Percentiles rank a stretch among this genome's conserved stretches.
phyloP scores from a whole-genome alignment of 2,797 vertebrate species.

The Myotis pilosus region DNA sequence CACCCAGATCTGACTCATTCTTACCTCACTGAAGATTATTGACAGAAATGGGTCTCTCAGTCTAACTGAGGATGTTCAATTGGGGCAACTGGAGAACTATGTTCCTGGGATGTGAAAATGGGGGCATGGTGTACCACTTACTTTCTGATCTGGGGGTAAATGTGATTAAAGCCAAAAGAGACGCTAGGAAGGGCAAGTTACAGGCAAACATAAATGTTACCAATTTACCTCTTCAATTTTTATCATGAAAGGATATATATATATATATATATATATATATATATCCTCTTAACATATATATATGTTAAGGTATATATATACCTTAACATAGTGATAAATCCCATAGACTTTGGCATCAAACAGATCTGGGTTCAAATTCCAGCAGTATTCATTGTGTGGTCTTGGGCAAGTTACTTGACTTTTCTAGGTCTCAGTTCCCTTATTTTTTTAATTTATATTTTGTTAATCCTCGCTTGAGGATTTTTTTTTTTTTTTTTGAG shows the following conservation, averaged over 20 bases:
- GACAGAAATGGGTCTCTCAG: background rate
- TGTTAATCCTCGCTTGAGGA: no score
- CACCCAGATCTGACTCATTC: background rate
- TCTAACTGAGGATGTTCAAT: background rate
- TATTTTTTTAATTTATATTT: no score
- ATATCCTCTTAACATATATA: no score
- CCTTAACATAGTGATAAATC: background rate
- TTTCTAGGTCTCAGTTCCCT: background rate
- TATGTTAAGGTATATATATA: no score
- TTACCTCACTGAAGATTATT: background rate
- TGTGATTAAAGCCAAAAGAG: background rate
- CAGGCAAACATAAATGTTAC: background rate
- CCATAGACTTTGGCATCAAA: background rate
- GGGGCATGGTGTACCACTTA: background rate
- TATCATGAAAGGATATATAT: background rate
- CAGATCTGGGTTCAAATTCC: background rate
- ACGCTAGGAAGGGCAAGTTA: background rate
- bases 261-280: no score
- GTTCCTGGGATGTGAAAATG: background rate
- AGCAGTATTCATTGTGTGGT: background rate
- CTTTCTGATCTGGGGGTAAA: background rate
- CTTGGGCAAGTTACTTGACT: background rate
- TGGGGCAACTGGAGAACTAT: background rate
- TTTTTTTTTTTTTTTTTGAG: no score
- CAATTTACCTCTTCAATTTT: background rate